Evolutionary conservation across 2,113 vertebrate genomes (phyloP).

Genomic region (Phaethon lepturus): DNA sequence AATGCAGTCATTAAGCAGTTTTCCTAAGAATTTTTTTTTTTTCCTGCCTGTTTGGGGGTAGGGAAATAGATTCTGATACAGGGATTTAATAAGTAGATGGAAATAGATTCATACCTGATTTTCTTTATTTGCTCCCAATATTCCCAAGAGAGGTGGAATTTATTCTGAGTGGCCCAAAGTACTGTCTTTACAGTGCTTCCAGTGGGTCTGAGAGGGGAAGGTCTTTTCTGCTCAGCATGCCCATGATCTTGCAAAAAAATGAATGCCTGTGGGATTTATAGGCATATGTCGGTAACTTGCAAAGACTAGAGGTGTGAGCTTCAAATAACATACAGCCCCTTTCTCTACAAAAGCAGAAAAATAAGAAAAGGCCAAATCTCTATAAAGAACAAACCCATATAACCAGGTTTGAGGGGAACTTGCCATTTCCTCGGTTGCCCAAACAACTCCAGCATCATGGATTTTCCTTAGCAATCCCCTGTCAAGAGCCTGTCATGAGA

Average conservation of each 20-base stretch:
- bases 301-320: background rate
- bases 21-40: background rate
- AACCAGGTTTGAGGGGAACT: background rate
- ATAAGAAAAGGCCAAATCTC: background rate
- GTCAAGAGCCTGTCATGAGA: fast-evolving
- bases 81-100: background rate
- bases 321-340: background rate
- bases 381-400: background rate
- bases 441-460: background rate
- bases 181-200: background rate
- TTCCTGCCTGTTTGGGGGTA: background rate
- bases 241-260: background rate
- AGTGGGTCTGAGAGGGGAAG: background rate
- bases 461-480: background rate
- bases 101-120: background rate
- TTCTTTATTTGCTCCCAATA: background rate
- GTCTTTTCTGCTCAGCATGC: background rate
- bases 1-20: background rate
- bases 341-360: background rate
- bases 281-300: background rate
- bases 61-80: background rate
- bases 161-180: background rate
- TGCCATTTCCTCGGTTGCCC: background rate
- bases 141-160: background rate
- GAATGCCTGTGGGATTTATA: background rate